Evolutionary conservation across 2,888 invertebrate genomes (phyloP).

Genomic region (Sarcophaga subvicina): DNA sequence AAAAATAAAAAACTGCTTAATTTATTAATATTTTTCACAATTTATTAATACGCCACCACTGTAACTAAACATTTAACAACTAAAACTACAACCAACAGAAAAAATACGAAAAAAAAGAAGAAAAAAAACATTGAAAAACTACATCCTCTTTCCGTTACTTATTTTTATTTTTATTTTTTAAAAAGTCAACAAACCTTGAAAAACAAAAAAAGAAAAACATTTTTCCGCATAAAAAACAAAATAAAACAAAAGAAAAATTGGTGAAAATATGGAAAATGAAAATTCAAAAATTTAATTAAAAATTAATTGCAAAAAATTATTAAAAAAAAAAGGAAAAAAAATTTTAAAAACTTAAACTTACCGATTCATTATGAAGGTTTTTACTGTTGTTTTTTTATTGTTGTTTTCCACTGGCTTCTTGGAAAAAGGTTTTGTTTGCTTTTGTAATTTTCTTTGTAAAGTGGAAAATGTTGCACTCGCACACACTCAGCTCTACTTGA

Average conservation of each 20-base stretch:
- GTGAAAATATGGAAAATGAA: slow-evolving; percentile 61
- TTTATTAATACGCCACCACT: slow-evolving; percentile 2
- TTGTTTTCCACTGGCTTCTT: slow-evolving; percentile 23
- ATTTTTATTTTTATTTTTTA: neutral
- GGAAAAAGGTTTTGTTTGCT: neutral
- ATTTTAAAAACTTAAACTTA: slow-evolving; percentile 35
- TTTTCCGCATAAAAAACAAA: slow-evolving; percentile 23
- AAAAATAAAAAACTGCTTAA: too few species aligned
- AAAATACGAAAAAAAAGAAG: neutral
- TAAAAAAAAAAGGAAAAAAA: slow-evolving; percentile 7
- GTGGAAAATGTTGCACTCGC: neutral
- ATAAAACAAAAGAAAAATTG: slow-evolving; percentile 45
- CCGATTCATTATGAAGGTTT: slow-evolving; percentile 58
- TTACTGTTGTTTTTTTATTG: slow-evolving; percentile 13
- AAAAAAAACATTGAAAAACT: neutral
- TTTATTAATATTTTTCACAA: neutral
- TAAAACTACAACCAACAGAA: slow-evolving; percentile 5
- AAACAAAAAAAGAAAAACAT: slow-evolving; percentile 42
- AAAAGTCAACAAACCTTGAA: slow-evolving; percentile 65
- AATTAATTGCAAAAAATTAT: slow-evolving; percentile 40
- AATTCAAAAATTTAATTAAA: slow-evolving; percentile 28
- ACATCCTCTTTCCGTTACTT: slow-evolving; percentile 59
- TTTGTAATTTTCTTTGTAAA: slow-evolving; percentile 3
- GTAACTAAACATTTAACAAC: slow-evolving; percentile 14
- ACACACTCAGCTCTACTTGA: neutral